phyloP scores from a whole-genome alignment of 2,888 invertebrate genomes.

The Polietes domitor region DNA sequence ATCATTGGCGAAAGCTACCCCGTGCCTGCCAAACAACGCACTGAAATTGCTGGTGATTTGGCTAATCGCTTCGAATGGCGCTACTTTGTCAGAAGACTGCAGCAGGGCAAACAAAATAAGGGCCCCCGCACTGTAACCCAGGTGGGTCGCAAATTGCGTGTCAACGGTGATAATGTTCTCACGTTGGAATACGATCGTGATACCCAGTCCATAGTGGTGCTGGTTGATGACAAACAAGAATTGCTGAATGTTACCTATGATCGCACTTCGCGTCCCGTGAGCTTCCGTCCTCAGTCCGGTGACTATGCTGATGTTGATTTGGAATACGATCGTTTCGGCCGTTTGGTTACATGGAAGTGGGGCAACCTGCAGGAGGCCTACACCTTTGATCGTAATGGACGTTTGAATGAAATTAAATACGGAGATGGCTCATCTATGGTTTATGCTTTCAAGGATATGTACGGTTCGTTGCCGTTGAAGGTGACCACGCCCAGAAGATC shows the following conservation, averaged over 20 bases:
- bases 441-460: constrained; percentile 95
- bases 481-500: constrained; percentile 96
- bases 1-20: constrained; percentile 95
- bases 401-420: constrained; percentile 93
- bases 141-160: constrained; percentile 91
- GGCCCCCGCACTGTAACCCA: constrained; percentile 86
- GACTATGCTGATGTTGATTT: constrained; percentile 94
- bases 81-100: constrained; percentile 91
- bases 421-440: constrained; percentile 94
- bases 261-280: constrained; percentile 90
- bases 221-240: constrained; percentile 93
- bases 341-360: constrained; percentile 95
- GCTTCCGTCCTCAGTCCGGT: constrained; percentile 92
- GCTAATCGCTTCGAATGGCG: constrained; percentile 98
- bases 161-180: constrained; percentile 95
- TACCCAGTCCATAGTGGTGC: constrained; percentile 91
- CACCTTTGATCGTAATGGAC: constrained; percentile 93
- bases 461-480: constrained; percentile 94
- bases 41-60: constrained; percentile 93
- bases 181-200: constrained; percentile 95
- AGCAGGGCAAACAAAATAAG: constrained; percentile 83
- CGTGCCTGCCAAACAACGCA: constrained; percentile 93
- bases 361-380: constrained; percentile 95
- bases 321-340: constrained; percentile 94
- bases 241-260: constrained; percentile 93